Evolutionary conservation across 1,140 invertebrate species (phyloP).

Genomic region (Proales similis): DNA sequence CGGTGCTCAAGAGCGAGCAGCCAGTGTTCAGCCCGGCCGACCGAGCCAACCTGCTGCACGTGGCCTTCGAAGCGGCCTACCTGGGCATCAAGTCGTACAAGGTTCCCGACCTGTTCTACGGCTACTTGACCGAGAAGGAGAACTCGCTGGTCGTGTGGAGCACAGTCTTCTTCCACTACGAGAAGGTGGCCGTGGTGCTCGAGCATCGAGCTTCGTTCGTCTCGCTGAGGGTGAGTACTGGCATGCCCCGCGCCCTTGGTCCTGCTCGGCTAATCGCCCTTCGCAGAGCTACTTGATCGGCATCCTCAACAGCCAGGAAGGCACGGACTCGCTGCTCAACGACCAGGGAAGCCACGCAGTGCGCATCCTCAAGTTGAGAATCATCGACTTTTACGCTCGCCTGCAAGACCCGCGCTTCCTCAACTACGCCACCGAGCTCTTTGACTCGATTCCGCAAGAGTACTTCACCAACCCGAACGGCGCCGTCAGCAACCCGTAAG

Average conservation of each 20-base stretch:
- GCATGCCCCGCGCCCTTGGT: too few relatives aligned
- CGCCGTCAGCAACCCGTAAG: constrained; percentile 6
- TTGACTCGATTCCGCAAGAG: not conserved
- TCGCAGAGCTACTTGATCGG: too few relatives aligned
- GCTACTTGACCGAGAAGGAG: constrained; percentile 15
- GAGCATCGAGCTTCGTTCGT: constrained; percentile 26
- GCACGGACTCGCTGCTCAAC: too few relatives aligned
- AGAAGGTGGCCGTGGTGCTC: constrained; percentile 8
- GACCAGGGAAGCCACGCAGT: not conserved
- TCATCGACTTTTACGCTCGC: constrained; percentile 12
- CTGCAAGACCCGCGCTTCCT: constrained; percentile 7
- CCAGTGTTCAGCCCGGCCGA: not conserved
- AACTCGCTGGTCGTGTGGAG: constrained; percentile 5
- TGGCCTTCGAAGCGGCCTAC: constrained; percentile 29
- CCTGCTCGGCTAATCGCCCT: too few relatives aligned
- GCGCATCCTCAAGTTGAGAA: not conserved
- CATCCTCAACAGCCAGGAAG: too few relatives aligned
- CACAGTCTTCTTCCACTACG: constrained; percentile 11
- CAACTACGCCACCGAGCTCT: constrained; percentile 16
- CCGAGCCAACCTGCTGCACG: constrained; percentile 23
- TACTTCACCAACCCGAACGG: not conserved
- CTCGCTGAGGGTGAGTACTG: not conserved
- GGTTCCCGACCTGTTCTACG: not conserved
- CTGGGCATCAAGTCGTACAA: constrained; percentile 24
- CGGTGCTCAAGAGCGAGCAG: not conserved